Evolutionary conservation across 2,888 invertebrate species (phyloP), one percentile per base, ranked within the genome.

Genomic region (Drosophila heteroneura): DNA sequence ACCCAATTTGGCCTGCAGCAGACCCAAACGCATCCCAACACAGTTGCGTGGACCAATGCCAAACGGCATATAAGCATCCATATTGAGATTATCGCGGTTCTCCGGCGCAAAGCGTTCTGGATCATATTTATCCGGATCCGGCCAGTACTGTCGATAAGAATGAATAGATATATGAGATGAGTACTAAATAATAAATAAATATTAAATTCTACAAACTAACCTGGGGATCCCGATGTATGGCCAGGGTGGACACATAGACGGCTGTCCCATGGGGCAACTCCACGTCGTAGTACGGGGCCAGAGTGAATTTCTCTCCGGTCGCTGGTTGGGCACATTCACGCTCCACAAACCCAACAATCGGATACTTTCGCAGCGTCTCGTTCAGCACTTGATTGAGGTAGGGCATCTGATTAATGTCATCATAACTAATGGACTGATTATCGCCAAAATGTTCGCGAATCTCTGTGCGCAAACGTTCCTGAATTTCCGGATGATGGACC

Each of bases 391-490:
- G 92, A 41, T 93, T 91, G 54, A 94, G 76, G 71, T 94, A 94
- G 26, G 89, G 82, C 94, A 94, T 92, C 70, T 93, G 91, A 59
- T 91, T 84, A 12, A 94, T 74, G 3, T 83, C 80, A 3, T 94
- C 93, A 61, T 94, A 94, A 4, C 91, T 92, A 3, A 94, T 82
- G 4, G 92, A 92, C 12, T 89, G 57, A 4, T 75, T 63, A 3
- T 54, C 52, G 0, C 70, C 84, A n/a, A 83, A 78, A 6, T 58
- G 71, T 3, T 91, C 83, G 14, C 85, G 82, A 4, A 94, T 93
- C 81, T 94, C 94, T 16, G 86, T 54, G 2, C 93, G 87, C 22
- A 94, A 76, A 56, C 90, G 91, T 1, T 92, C 81, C 74, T 94
- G 94, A 0, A 93, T 62, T 1, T 92, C 91, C 0, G 74, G 89